Evolutionary conservation across 1,140 invertebrate species (phyloP).

Genomic region (Sminthurinus signatus): DNA sequence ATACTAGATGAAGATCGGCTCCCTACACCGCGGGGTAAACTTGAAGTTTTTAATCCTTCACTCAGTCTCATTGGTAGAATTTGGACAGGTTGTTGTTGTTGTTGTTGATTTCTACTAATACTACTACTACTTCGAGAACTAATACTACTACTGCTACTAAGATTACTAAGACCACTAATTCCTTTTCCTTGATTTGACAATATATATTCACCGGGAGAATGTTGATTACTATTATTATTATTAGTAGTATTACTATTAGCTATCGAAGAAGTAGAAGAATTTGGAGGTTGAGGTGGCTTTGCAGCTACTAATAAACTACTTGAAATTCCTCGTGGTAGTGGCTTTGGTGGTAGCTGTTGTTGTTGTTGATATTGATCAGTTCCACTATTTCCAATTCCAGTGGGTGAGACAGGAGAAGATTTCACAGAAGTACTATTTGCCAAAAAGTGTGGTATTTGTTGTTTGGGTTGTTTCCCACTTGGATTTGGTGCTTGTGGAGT

Average conservation of each 20-base stretch:
- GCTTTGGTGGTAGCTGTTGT: conserved; percentile 18
- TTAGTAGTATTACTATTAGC: too few relatives aligned
- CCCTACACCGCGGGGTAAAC: conserved; percentile 33
- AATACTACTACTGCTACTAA: too few relatives aligned
- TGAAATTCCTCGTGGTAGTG: conserved; percentile 7
- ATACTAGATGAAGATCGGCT: conserved; percentile 27
- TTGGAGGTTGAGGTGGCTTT: not conserved
- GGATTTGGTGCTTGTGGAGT: not conserved
- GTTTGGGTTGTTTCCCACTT: conserved; percentile 13
- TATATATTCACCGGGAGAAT: not conserved
- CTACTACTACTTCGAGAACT: not conserved
- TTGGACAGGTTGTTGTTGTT: conserved; percentile 33
- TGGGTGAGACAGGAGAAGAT: not conserved
- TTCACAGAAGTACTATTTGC: conserved; percentile 30
- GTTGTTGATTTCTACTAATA: not conserved
- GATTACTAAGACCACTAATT: not conserved
- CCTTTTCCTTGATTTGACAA: conserved; percentile 10
- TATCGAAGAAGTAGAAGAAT: not conserved
- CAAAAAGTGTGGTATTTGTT: conserved; percentile 37
- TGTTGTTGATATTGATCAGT: too few relatives aligned
- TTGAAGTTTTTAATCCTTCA: conserved; percentile 33
- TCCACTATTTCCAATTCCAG: not conserved
- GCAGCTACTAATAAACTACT: too few relatives aligned
- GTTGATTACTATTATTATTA: too few relatives aligned
- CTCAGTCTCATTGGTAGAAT: conserved; percentile 32